Evolutionary conservation across 1,140 invertebrate species (phyloP).

Genomic region (Popillia japonica): DNA sequence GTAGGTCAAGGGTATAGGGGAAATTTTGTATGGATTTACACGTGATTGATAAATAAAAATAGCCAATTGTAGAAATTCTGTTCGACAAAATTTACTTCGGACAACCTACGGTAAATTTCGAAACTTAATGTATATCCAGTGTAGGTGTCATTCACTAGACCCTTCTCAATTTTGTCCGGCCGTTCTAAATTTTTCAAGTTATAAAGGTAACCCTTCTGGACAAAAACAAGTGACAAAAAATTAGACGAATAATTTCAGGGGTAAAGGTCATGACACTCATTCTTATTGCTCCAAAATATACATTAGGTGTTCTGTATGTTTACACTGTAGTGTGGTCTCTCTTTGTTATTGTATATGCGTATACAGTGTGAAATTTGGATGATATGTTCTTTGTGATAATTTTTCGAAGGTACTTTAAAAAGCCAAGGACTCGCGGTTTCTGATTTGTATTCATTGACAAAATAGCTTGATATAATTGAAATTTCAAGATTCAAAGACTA

Average conservation of each 20-base stretch:
- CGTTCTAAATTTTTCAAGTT: neutral
- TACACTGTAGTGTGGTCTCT: no score
- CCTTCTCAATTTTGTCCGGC: neutral
- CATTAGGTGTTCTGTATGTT: no score
- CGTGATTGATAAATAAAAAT: neutral
- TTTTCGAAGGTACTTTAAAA: no score
- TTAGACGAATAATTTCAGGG: neutral
- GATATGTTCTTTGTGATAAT: no score
- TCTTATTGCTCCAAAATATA: neutral
- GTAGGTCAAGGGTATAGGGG: no score
- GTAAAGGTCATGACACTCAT: neutral
- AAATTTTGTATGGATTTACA: neutral
- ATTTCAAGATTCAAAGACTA: no score
- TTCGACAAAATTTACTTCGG: neutral
- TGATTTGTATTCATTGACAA: no score
- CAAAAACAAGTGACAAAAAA: conserved; percentile 1
- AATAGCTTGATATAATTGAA: no score
- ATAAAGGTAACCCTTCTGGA: neutral
- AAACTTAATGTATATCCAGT: conserved; percentile 1
- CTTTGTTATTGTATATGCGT: no score
- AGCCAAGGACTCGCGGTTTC: no score
- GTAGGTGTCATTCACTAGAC: conserved; percentile 2
- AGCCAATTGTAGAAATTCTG: neutral
- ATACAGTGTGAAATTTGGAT: no score
- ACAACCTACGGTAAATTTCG: neutral